Percentiles rank a stretch among this genome's conserved stretches.
Conservation (phyloP, 2,113 vertebrate species). For the Centropus unirufus region DNA sequence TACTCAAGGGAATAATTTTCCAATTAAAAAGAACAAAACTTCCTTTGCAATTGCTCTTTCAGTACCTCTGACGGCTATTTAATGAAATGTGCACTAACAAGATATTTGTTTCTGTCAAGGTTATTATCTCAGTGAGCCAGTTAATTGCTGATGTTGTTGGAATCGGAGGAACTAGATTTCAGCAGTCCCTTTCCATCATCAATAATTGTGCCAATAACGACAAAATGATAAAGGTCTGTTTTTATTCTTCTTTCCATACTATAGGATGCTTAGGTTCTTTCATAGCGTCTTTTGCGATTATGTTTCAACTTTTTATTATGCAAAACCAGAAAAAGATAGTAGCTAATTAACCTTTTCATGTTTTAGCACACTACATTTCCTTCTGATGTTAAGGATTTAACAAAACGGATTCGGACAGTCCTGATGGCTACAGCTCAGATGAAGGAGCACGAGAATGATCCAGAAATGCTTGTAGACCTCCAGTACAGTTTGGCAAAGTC, state of each 20-base stretch:
- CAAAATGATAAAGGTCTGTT: slow-evolving; percentile 89
- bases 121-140: slow-evolving; percentile 98
- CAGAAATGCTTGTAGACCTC: slow-evolving; percentile 98
- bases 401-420: slow-evolving; percentile 95
- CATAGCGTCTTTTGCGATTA: neutral
- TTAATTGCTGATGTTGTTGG: slow-evolving; percentile 97
- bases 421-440: slow-evolving; percentile 99
- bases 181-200: slow-evolving; percentile 97
- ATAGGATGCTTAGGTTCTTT: neutral
- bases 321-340: neutral
- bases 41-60: neutral
- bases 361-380: slow-evolving; percentile 94
- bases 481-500: slow-evolving; percentile 99
- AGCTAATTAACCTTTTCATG: neutral
- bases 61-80: neutral
- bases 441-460: slow-evolving; percentile 98
- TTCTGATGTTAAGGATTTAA: slow-evolving; percentile 96
- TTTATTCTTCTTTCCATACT: neutral
- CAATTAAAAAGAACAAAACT: neutral
- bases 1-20: neutral
- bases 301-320: neutral
- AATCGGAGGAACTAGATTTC: slow-evolving; percentile 96
- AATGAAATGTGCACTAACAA: neutral
- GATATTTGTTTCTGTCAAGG: slow-evolving; percentile 75
- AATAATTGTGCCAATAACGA: slow-evolving; percentile 99